Conservation (phyloP, 2,888 invertebrate species). For the Drosophila phalerata region DNA sequence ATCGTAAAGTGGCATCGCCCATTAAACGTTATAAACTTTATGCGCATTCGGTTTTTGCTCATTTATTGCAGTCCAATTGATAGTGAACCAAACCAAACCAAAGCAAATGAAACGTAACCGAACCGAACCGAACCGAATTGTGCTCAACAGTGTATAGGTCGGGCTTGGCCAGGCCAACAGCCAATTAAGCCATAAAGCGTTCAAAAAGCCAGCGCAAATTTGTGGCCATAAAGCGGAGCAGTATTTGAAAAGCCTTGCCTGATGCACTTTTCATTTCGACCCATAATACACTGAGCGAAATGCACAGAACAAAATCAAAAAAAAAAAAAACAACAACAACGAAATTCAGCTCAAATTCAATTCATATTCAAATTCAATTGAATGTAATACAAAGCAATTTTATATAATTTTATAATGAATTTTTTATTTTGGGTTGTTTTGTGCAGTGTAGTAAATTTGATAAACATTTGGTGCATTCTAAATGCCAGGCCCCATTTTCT, state of each 20-base stretch:
- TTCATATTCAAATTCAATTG: constrained; percentile 8
- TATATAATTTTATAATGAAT: no score
- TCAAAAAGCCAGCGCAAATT: constrained; percentile 80
- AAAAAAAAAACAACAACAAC: not conserved
- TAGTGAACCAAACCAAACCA: constrained; percentile 28
- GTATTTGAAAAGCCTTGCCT: constrained; percentile 57
- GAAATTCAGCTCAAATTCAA: not conserved
- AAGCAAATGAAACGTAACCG: not conserved
- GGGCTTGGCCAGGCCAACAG: constrained; percentile 18
- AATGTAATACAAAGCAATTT: not conserved
- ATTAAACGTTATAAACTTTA: constrained; percentile 82
- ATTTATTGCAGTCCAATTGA: constrained; percentile 64
- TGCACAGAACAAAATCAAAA: not conserved
- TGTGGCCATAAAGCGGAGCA: constrained; percentile 73
- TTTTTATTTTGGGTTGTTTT: not conserved
- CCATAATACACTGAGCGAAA: constrained; percentile 33
- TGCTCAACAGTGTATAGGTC: not conserved
- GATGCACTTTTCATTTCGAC: constrained; percentile 51
- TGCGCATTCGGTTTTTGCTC: constrained; percentile 57
- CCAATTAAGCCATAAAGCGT: constrained; percentile 79
- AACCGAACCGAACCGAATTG: not conserved
- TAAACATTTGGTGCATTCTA: constrained; percentile 31
- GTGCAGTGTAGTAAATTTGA: constrained; percentile 1
- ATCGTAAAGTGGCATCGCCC: constrained; percentile 77
- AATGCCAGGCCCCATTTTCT: constrained; percentile 14